These are phyloP conservation scores for Seriola dumerili DNA, from an alignment of 2,113 vertebrate genomes.

Conservation along the genomic window DNA sequence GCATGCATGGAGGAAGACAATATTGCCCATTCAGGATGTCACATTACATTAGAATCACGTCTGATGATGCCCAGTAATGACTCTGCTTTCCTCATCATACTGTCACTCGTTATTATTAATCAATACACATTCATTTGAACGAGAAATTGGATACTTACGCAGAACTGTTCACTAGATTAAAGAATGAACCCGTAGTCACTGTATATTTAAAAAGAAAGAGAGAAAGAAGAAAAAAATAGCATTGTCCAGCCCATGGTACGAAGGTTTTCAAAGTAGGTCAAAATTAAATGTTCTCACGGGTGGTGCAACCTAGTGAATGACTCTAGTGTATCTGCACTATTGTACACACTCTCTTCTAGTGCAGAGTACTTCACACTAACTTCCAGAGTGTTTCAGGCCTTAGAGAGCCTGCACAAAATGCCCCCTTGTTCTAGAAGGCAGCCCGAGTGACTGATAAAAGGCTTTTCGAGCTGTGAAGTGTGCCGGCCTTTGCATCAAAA, in stretches of 20 bases:
- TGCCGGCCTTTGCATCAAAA: conserved; percentile 65
- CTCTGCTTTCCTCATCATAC: not conserved
- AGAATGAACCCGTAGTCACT: not conserved
- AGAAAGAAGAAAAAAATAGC: not conserved
- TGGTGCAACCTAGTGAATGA: conserved; percentile 19
- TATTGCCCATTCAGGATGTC: conserved; percentile 1
- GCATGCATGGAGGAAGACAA: not conserved
- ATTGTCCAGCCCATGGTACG: not conserved
- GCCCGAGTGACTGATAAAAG: conserved; percentile 80
- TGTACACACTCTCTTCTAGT: conserved; percentile 7
- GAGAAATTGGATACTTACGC: not conserved
- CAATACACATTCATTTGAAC: not conserved
- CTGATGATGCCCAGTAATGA: not conserved
- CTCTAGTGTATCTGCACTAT: not conserved
- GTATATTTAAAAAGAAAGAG: not conserved
- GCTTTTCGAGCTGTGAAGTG: conserved; percentile 81
- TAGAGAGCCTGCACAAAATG: conserved; percentile 58
- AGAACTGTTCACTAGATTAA: not conserved
- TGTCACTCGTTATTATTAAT: not conserved
- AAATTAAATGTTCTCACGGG: conserved; percentile 9
- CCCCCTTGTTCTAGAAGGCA: conserved; percentile 67
- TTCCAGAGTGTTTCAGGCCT: conserved; percentile 56
- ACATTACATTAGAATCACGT: not conserved
- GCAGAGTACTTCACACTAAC: conserved; percentile 35
- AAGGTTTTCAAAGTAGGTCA: conserved; percentile 19